Evolutionary conservation across 1,140 invertebrate species (phyloP), one percentile per base, ranked within the genome.

Genomic region (Dermatophagoides farinae): DNA sequence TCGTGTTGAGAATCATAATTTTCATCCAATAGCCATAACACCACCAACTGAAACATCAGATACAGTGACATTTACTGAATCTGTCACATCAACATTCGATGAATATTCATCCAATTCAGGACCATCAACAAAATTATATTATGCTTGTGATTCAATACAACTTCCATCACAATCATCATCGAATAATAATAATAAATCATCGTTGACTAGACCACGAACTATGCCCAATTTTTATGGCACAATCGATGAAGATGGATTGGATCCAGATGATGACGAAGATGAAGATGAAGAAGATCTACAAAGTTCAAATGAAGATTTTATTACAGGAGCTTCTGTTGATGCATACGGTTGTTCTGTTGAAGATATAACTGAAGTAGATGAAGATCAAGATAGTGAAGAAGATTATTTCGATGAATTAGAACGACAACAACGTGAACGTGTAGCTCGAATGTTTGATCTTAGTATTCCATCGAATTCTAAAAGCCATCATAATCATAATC

Each of bases 211-310:
- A 39, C 4, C 23, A 52, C 4, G 4, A 39, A 52, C 41, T 12
- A 16, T 25, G 38, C 53, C 53, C 5, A 55, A 55, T 55, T 55
- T 55, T 38, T 55, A 55, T 44, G 53, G 53, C 46, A 31, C 31
- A 50, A 50, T 50, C 23, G 6, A 50, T 18, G 31, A 31, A 31
- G 31, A 31, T 31, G 31, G 31, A 31, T 31, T 31, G 8, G 31
- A 31, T 31, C 31, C 31, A 4, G 31, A 31, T 31, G 47, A 50
- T 50, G 47, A 50, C 22, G 47, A 50, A 18, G 47, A 50, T 50
- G 47, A 50, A 12, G 47, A 50, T 10, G 47, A 50, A 50, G 47
- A 50, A 22, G 47, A 31, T 31, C 31, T 31, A 31, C 31, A 31
- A 31, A 31, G 31, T 31, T 31, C 31, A 31, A 31, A 31, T 8